Base-by-base conservation (phyloP, 2,113 vertebrate genomes). In the Trochalopteron elliotii region DNA sequence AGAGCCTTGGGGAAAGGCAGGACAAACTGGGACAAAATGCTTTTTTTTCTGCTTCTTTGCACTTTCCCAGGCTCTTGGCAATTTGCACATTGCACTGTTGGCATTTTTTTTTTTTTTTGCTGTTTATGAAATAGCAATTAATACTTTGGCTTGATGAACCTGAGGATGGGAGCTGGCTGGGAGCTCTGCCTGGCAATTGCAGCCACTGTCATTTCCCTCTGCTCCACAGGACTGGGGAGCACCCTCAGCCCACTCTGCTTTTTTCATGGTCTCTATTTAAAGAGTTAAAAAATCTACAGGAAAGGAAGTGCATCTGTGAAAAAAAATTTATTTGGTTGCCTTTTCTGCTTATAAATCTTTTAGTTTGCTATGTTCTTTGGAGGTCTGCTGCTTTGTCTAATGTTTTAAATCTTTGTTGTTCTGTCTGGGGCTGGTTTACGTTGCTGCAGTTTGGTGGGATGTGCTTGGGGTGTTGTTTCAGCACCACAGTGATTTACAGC, bases 161-260 rank as follows among this genome's bases (percentile, higher is more conserved):
- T 31, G 57, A 4, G 47, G 42, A 1, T 75, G 52, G 74, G 63
- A 65, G 82, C 69, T 84, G 9, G 47, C 42, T 44, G 76, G 30
- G 25, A 68, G 53, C 63, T 61, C 15, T 65, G 71, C 44, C 61
- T 68, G 71, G 11, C 40, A 13, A 0, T 22, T 6, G 3, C 6
- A 23, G 10, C 4, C 4, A 0, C 24, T 7, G 45, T 27, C 8
- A 8, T 61, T 57, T 27, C 35, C 15, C 3, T 6, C 75, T 50
- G 79, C 63, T 42, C 24, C 7, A 0, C 14, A 47, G 56, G 33
- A 0, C 56, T 23, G 2, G 0, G 39, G 4, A 24, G 10, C 33
- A 28, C 35, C 35, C 64, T 25, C 68, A 24, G 3, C 25, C 35
- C n/a, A 1, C 17, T 45, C 59, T 57, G 37, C n/a, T 42, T 31